A percentile compares a stretch with the other conserved stretches of the same genome.
These are phyloP conservation scores for Drosophila gaucha DNA, from an alignment of 2,888 invertebrate species.

Conservation along the genomic window DNA sequence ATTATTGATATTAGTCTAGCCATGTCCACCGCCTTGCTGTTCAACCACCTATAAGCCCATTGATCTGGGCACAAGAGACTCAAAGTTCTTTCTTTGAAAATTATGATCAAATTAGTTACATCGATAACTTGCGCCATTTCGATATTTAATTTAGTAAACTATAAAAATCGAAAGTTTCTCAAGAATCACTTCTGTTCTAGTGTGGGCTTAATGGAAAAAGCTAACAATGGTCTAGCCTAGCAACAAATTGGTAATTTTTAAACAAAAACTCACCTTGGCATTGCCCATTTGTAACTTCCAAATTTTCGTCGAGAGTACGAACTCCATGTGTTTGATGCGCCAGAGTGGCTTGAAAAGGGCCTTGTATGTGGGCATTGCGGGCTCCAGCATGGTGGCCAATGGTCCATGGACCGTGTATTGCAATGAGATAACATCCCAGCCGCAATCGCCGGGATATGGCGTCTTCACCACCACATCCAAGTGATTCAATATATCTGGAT, in stretches of 20 bases:
- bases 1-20: neutral
- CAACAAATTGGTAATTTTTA: too few relatives aligned
- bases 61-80: neutral
- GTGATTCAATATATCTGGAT: conserved; percentile 94
- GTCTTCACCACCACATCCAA: conserved; percentile 91
- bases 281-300: conserved; percentile 85
- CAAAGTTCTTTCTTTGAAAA: neutral
- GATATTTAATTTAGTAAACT: neutral
- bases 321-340: conserved; percentile 85
- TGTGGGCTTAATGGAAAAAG: neutral
- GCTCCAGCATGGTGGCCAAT: conserved; percentile 84
- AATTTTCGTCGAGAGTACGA: conserved; percentile 83
- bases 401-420: conserved; percentile 84
- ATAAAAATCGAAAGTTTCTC: neutral
- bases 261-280: conserved; percentile 80
- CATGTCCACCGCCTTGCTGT: neutral
- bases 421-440: conserved; percentile 84
- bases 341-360: conserved; percentile 84
- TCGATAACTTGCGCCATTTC: neutral
- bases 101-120: neutral
- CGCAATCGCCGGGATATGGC: conserved; percentile 82
- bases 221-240: too few relatives aligned
- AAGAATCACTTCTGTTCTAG: neutral
- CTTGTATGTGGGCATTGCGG: conserved; percentile 84
- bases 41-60: neutral